These are phyloP conservation scores for Ormyrus nitidulus DNA, from an alignment of 2,888 invertebrate species.

Conservation along the genomic window DNA sequence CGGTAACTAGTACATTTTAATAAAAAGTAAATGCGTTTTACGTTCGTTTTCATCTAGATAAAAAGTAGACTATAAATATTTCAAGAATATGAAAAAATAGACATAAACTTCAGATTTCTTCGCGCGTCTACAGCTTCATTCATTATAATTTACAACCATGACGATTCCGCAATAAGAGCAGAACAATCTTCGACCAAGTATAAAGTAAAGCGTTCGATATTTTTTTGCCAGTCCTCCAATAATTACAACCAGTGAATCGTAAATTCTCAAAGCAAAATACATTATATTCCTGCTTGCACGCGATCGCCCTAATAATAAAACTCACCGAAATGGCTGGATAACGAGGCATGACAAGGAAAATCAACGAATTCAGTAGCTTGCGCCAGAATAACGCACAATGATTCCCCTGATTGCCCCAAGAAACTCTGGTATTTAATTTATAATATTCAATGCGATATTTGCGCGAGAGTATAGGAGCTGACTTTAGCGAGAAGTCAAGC, in stretches of 20 bases:
- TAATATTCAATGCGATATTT: conserved; percentile 14
- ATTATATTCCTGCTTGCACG: background rate
- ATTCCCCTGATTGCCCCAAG: conserved; percentile 2
- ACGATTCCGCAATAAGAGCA: background rate
- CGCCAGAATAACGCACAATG: background rate
- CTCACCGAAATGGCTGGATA: background rate
- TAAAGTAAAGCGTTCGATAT: conserved; percentile 1
- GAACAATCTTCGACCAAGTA: background rate
- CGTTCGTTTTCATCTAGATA: too few relatives aligned
- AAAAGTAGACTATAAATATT: too few relatives aligned
- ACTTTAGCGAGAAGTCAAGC: conserved; percentile 17
- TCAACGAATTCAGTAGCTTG: background rate
- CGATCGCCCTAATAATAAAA: conserved; percentile 5
- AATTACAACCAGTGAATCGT: conserved; percentile 9
- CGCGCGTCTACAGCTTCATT: background rate
- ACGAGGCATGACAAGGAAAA: background rate
- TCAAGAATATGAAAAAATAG: too few relatives aligned
- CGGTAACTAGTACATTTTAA: too few relatives aligned
- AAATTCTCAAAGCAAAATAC: conserved; percentile 10
- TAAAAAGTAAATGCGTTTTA: too few relatives aligned
- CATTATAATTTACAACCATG: background rate
- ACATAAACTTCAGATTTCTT: too few relatives aligned
- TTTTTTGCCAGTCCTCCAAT: background rate
- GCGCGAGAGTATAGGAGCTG: background rate
- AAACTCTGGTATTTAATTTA: conserved; percentile 23